Conservation (phyloP, 2,888 invertebrate species). For the Crematogaster levior region DNA sequence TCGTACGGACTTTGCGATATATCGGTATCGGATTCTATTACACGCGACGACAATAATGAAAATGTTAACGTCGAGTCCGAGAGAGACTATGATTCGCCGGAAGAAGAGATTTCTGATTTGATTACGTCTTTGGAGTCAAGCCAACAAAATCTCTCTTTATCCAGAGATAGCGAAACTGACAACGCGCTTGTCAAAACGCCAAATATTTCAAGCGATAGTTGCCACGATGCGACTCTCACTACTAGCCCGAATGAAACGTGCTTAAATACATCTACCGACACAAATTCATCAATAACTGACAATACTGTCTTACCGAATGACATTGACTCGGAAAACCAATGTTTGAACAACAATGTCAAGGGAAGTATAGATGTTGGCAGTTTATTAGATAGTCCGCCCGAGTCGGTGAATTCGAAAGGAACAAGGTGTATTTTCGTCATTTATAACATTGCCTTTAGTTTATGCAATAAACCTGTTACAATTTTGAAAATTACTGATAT, state of each 20-base stretch:
- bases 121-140: not conserved
- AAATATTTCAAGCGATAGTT: not conserved
- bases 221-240: not conserved
- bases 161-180: not conserved
- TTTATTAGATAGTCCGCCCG: slow-evolving; percentile 19
- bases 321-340: not conserved
- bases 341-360: not conserved
- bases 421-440: slow-evolving; percentile 21
- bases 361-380: slow-evolving; percentile 14
- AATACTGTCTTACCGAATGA: not conserved
- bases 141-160: slow-evolving; percentile 30
- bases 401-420: slow-evolving; percentile 31
- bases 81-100: not conserved
- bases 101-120: not conserved
- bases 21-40: not conserved
- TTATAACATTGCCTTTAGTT: not conserved
- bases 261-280: not conserved
- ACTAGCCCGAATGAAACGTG: not conserved
- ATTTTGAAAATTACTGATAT: not conserved
- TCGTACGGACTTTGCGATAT: not conserved
- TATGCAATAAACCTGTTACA: not conserved
- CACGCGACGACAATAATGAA: not conserved
- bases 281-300: not conserved
- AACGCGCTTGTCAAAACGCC: not conserved
- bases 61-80: not conserved